Conservation (phyloP, 2,888 invertebrate species). For the Plagiodera versicolora region DNA sequence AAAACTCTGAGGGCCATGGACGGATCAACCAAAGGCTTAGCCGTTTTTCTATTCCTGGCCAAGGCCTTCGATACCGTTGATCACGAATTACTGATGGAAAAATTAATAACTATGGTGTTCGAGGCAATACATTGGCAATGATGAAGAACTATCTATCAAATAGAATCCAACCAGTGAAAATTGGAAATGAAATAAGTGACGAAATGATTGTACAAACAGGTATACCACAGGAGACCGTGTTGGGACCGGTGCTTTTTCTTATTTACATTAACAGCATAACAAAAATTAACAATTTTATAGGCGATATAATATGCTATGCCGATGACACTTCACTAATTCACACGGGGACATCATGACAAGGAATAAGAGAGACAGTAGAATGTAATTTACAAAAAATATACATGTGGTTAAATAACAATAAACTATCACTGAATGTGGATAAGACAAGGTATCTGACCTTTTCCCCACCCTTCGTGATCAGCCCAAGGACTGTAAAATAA, state of each 20-base stretch:
- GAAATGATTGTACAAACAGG: background rate
- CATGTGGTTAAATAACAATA: background rate
- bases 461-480: conserved; percentile 2
- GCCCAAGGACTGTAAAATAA: background rate
- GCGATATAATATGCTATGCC: conserved; percentile 1
- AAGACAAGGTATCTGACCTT: background rate
- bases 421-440: background rate
- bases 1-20: no score
- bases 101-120: background rate
- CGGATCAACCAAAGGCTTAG: no score
- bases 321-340: background rate
- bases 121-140: background rate
- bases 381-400: conserved; percentile 2
- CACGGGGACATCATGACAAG: conserved; percentile 1
- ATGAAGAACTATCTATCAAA: conserved; percentile 1
- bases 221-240: background rate
- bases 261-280: conserved; percentile 2
- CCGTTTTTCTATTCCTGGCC: no score
- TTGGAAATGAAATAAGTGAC: background rate
- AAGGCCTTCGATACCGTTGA: no score
- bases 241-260: conserved; percentile 7
- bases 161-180: background rate
- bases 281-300: background rate
- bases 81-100: background rate
- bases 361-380: background rate